phyloP scores from a whole-genome alignment of 2,797 vertebrate species.

The Malacoraja senta region DNA sequence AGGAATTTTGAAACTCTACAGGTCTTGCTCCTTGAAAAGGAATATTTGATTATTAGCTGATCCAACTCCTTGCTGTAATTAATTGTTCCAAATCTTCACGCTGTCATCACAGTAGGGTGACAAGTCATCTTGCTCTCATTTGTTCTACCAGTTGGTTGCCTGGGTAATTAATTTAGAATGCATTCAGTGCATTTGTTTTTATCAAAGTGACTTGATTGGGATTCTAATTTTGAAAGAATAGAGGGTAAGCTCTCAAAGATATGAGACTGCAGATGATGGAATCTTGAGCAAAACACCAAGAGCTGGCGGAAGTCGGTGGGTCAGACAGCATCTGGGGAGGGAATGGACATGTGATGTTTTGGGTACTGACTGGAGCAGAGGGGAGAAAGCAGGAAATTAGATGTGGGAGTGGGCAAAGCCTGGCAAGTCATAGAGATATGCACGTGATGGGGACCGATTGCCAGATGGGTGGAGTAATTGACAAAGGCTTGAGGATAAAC shows the following conservation, averaged over 20 bases:
- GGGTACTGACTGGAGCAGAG: too few species aligned
- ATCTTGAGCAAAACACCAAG: too few species aligned
- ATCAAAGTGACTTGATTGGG: not conserved
- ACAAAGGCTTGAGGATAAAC: not conserved
- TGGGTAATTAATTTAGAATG: not conserved
- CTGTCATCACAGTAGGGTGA: not conserved
- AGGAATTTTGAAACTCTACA: not conserved
- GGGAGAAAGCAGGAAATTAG: too few species aligned
- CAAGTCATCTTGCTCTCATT: not conserved
- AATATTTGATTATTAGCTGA: not conserved
- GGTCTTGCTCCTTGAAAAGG: not conserved
- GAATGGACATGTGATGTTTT: too few species aligned
- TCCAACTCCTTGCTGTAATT: slow-evolving; percentile 19
- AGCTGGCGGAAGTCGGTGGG: too few species aligned
- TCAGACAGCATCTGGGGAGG: too few species aligned
- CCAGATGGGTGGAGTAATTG: too few species aligned
- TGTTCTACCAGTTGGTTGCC: not conserved
- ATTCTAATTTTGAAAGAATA: too few species aligned
- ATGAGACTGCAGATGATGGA: too few species aligned
- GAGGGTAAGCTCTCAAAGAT: not conserved
- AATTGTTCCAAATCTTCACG: not conserved
- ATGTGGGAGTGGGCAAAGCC: too few species aligned
- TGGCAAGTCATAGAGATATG: too few species aligned
- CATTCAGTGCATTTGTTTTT: not conserved
- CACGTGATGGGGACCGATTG: too few species aligned